Evolutionary conservation across 2,113 vertebrate genomes (phyloP), one percentile per base, ranked within the genome.

Genomic region (Brachypteracias leptosomus): DNA sequence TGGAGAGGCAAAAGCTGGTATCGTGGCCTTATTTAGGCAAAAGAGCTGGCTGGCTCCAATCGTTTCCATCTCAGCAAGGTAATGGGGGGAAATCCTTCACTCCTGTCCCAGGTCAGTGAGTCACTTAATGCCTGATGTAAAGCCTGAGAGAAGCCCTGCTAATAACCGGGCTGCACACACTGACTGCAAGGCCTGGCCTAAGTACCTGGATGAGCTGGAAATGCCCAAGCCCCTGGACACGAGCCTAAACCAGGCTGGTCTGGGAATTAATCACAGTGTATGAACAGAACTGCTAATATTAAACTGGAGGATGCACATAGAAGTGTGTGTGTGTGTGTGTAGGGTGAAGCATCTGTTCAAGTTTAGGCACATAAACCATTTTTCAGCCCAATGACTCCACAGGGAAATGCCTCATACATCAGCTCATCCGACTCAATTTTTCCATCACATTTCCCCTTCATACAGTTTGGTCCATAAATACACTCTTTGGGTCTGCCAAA

Each of bases 361-460:
- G 76, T 97, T 96, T 74, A 97, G 93, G 94, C 96, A 97, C 38
- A 96, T 63, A 95, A 97, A 85, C 92, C 83, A 95, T 96, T 96
- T 97, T 96, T 97, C 83, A 97, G 85, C 71, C 74, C 91, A 96
- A 3, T 96, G 92, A 96, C 78, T 96, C 93, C 95, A 96, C 28
- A 84, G 96, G 96, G 95, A 97, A 97, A 97, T 96, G 92, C 89
- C 94, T 97, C 88, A 54, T 85, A 96, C 95, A 97, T 94, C 96
- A 97, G 93, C 92, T 97, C 97, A 97, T 95, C 94, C 88, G 95
- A 97, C 95, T 97, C 96, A 96, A 84, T 97, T 97, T 98, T 98
- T 98, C 97, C 97, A 98, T 97, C 94, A 78, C 90, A 95, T 92
- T 97, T 92, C 93, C 93, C 93, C 95, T 91, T 95, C 80, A 66